Base-by-base conservation (phyloP, 2,888 invertebrate species). In the Scaptomyza tumidula region DNA sequence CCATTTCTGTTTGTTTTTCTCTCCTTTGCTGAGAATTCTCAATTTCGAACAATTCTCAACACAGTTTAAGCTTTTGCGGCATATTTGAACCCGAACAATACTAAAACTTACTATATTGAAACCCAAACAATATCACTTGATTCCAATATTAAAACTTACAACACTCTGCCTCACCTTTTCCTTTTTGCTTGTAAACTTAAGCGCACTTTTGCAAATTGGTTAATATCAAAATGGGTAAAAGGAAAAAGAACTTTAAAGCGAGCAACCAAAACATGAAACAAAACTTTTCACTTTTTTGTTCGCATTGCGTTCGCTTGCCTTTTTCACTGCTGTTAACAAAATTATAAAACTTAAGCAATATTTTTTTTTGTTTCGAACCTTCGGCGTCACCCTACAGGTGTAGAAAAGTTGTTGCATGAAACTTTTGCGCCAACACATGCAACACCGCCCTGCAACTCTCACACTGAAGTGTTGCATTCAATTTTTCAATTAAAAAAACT, bases 131-230 rank as follows among this genome's bases (percentile, higher is more conserved):
- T 41, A 44, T 43, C 2, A 19, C 16, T n/a, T 16, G n/a, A n/a
- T 56, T 29, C 7, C 33, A 53, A n/a, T n/a, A n/a, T n/a, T 55
- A 37, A 48, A 60, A 75, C 39, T 27, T 60, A 10, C 7, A 19
- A 13, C 16, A n/a, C 9, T 19, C 5, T 24, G 24, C 11, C 13
- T 33, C 2, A 7, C 46, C 19, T 3, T 35, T 11, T 0, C 16
- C 10, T 1, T 49, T 66, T 78, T 88, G 76, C 37, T 76, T 68
- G 56, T 46, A 70, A 83, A 83, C 80, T 83, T 83, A 75, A 88
- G 64, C 74, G 76, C 86, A 86, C 88, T 88, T 88, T 86, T 83
- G 65, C 70, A 83, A 88, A 86, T 88, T 88, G 86, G 77, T 86
- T 76, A 83, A 83, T 77, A 80, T 71, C 69, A 80, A 69, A 86